Evolutionary conservation across 2,113 vertebrate species (phyloP).

Genomic region (Stegostoma tigrinum): DNA sequence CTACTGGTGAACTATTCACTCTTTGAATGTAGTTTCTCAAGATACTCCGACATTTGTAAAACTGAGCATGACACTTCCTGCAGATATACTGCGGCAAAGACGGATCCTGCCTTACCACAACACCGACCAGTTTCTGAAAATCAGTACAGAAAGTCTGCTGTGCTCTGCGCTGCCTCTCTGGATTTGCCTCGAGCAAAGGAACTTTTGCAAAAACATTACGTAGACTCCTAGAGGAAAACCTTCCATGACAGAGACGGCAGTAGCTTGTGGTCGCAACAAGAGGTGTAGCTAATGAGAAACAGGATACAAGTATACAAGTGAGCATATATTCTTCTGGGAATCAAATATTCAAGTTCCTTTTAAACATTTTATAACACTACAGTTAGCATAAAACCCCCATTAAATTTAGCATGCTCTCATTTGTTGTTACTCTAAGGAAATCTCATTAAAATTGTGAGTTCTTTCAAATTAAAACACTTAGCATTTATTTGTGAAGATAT

Average conservation of each 20-base stretch:
- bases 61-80: constrained; percentile 85
- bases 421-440: not conserved
- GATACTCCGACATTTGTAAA: constrained; percentile 85
- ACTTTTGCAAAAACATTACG: constrained; percentile 70
- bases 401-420: not conserved
- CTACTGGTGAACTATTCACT: constrained; percentile 67
- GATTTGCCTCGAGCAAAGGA: constrained; percentile 49
- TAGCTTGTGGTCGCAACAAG: constrained; percentile 58
- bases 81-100: constrained; percentile 77
- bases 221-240: constrained; percentile 78
- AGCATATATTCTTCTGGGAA: not conserved
- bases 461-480: not conserved
- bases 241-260: constrained; percentile 89
- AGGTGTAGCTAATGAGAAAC: constrained; percentile 50
- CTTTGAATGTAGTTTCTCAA: constrained; percentile 77
- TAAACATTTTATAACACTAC: not conserved
- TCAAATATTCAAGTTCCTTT: not conserved
- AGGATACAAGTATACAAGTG: not conserved
- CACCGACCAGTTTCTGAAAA: constrained; percentile 82
- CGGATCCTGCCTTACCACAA: constrained; percentile 71
- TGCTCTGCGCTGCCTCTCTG: constrained; percentile 54
- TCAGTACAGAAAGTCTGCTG: constrained; percentile 72
- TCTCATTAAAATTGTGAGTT: not conserved
- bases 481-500: not conserved
- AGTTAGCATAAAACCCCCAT: not conserved